Evolutionary conservation across 2,888 invertebrate genomes (phyloP).

Genomic region (Pseudoips prasinana): DNA sequence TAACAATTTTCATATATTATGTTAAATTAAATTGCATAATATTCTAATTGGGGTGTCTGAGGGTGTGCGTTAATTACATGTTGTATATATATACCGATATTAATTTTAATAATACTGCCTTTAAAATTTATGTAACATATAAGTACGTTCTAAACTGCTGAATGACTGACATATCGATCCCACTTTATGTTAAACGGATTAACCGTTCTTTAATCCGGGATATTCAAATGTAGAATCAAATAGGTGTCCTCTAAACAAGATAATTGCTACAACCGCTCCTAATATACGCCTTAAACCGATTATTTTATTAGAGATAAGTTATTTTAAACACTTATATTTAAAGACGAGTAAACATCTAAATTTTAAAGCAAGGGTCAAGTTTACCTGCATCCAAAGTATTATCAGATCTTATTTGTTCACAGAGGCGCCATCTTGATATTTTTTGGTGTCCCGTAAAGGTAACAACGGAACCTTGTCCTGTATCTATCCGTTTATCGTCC

Average conservation of each 20-base stretch:
- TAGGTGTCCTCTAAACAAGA: too few species aligned
- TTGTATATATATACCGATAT: too few species aligned
- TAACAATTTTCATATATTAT: too few species aligned
- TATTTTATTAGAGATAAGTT: constrained; percentile 41
- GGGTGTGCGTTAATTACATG: too few species aligned
- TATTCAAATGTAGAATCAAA: too few species aligned
- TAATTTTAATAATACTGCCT: too few species aligned
- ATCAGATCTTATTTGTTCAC: constrained; percentile 53
- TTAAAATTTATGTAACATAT: too few species aligned
- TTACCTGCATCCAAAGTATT: constrained; percentile 50
- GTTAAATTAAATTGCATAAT: too few species aligned
- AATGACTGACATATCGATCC: constrained; percentile 23
- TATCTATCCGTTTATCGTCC: constrained; percentile 33
- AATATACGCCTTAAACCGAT: constrained; percentile 32
- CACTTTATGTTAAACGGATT: constrained; percentile 26
- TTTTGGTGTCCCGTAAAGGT: constrained; percentile 32
- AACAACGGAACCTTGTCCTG: constrained; percentile 28
- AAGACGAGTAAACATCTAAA: constrained; percentile 34
- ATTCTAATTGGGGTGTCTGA: too few species aligned
- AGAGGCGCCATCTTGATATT: constrained; percentile 53
- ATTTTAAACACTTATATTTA: constrained; percentile 19
- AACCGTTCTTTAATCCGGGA: too few species aligned
- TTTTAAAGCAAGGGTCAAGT: constrained; percentile 42
- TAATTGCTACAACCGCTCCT: constrained; percentile 33
- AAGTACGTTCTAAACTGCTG: too few species aligned